Evolutionary conservation across 2,888 invertebrate species (phyloP).

Genomic region (Eumacrocentrus americanus): DNA sequence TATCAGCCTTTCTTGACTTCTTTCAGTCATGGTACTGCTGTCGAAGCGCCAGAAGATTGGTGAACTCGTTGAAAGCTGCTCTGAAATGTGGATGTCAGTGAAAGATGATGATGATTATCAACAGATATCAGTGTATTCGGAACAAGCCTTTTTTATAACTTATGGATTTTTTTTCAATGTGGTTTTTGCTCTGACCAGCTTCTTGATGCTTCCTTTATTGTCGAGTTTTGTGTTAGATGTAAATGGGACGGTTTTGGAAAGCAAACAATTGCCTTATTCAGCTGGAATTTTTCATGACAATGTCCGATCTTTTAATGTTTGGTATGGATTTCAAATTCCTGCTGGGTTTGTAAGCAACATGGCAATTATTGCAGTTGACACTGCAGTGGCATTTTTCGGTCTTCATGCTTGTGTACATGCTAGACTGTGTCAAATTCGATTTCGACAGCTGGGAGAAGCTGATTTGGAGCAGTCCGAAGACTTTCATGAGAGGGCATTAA

Average conservation of each 20-base stretch:
- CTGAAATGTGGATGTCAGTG: constrained; percentile 37
- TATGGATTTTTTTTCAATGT: constrained; percentile 35
- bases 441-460: constrained; percentile 11
- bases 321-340: constrained; percentile 30
- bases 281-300: constrained; percentile 30
- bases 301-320: constrained; percentile 25
- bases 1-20: constrained; percentile 13
- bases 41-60: constrained; percentile 21
- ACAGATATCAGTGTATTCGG: constrained; percentile 1
- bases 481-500: neutral
- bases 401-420: constrained; percentile 32
- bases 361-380: constrained; percentile 29
- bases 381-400: constrained; percentile 26
- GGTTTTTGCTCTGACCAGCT: constrained; percentile 29
- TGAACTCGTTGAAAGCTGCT: constrained; percentile 30
- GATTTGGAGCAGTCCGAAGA: neutral
- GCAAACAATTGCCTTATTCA: constrained; percentile 31
- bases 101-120: constrained; percentile 23
- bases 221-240: neutral
- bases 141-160: constrained; percentile 31
- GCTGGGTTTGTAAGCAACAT: constrained; percentile 18
- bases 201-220: constrained; percentile 24
- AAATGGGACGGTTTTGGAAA: constrained; percentile 6
- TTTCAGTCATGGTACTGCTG: constrained; percentile 24
- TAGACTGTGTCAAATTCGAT: constrained; percentile 13